Evolutionary conservation across 2,888 invertebrate species (phyloP), one percentile per base, ranked within the genome.

Genomic region (Adelphocoris suturalis): DNA sequence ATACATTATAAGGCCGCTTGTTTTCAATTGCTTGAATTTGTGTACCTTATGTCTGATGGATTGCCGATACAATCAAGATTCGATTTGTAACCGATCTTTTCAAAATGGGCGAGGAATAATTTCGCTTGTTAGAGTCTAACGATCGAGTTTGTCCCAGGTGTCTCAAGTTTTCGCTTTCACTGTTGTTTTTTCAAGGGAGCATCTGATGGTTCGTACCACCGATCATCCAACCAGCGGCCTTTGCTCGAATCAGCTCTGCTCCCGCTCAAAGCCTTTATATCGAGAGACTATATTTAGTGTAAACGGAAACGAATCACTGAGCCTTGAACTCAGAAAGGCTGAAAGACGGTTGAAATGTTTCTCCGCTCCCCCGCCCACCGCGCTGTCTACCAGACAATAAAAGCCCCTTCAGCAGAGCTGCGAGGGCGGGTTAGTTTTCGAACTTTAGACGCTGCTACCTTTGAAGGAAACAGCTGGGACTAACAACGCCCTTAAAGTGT

Each of bases 381-480:
- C 61, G 46, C 14, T 88, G 27, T 37, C 28, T 78, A 78, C 76
- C 55, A 52, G 80, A 78, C 88, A 88, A 88, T 88, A 88, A 88
- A 80, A 88, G 78, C 88, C 11, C 82, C 47, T 52, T 82, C 5
- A 27, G 52, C 47, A 78, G 23, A 27, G 37, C 78, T 28, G 55
- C 19, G 57, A 28, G 48, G 87, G 78, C n/a, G 55, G 76, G 88
- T 88, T 88, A 88, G 88, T 88, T 88, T 88, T 78, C 61, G 88
- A 88, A 88, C 78, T 88, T 88, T 48, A 88, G 88, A 78, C 55
- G 85, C 47, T 47, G 86, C 48, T 52, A 80, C 88, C 88, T 88
- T 88, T 88, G 88, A 88, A 85, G 88, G 88, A 80, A 88, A 88
- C 88, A 88, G 88, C 88, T 88, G 88, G 88, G 78, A 88, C 88